Conservation (phyloP, 2,888 invertebrate species). For the Penaeus monodon region DNA sequence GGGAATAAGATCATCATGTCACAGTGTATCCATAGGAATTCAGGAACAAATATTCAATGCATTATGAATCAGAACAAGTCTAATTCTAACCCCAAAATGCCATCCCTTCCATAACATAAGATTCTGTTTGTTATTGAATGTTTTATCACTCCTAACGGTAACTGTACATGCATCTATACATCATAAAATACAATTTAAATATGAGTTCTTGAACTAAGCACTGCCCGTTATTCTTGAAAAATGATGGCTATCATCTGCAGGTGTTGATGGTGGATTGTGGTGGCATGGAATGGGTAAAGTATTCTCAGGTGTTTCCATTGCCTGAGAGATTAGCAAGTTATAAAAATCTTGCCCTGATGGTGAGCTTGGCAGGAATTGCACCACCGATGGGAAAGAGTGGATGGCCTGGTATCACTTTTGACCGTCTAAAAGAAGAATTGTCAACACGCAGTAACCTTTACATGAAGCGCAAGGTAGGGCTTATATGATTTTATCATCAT, state of each 20-base stretch:
- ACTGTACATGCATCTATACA: too few species aligned
- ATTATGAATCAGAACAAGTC: too few species aligned
- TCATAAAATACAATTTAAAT: too few species aligned
- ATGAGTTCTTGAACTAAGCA: too few species aligned
- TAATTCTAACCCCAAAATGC: too few species aligned
- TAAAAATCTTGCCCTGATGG: slow-evolving; percentile 26
- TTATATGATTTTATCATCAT: not conserved
- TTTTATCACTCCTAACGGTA: too few species aligned
- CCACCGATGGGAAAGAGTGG: slow-evolving; percentile 31
- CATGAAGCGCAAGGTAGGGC: slow-evolving; percentile 4
- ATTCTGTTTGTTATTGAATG: too few species aligned
- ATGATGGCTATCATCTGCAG: not conserved
- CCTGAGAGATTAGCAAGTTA: slow-evolving; percentile 1
- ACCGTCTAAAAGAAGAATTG: slow-evolving; percentile 16
- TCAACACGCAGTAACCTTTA: not conserved
- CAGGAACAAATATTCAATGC: too few species aligned
- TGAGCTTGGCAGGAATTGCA: slow-evolving; percentile 25
- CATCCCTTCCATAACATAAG: too few species aligned
- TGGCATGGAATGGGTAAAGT: slow-evolving; percentile 1
- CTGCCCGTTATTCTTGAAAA: too few species aligned
- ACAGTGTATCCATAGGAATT: too few species aligned
- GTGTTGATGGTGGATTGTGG: slow-evolving; percentile 47
- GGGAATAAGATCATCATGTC: too few species aligned
- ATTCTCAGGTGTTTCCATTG: not conserved
- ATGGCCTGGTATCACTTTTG: slow-evolving; percentile 24